Percentiles rank a stretch among this genome's conserved stretches.
Conservation (phyloP, 2,797 vertebrate species). For the Muscicapa comitata region DNA sequence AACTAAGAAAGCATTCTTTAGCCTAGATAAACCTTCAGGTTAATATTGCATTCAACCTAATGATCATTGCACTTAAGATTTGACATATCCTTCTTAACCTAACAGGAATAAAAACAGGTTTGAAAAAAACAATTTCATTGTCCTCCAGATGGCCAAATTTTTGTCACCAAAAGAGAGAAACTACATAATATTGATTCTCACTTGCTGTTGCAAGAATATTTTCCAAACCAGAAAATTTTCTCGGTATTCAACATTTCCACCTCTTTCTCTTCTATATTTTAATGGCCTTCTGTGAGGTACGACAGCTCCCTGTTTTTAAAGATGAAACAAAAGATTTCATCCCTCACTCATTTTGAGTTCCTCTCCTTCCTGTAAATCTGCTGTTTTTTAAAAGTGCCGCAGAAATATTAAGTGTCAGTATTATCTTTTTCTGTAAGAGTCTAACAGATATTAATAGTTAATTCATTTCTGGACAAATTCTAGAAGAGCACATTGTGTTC, state of each 20-base stretch:
- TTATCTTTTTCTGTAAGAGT: not conserved
- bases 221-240: conserved; percentile 9
- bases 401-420: not conserved
- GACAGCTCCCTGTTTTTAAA: not conserved
- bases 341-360: not conserved
- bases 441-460: not conserved
- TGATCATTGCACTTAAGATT: not conserved
- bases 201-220: conserved; percentile 7
- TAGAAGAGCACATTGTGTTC: not conserved
- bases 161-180: conserved; percentile 3
- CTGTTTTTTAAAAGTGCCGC: not conserved
- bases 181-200: conserved; percentile 5
- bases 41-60: not conserved
- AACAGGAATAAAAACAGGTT: not conserved
- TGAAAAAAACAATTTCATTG: not conserved
- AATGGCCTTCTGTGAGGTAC: not conserved
- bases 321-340: not conserved
- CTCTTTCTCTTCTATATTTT: not conserved
- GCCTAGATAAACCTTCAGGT: not conserved
- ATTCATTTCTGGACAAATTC: not conserved
- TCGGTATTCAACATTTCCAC: not conserved
- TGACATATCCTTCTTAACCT: not conserved
- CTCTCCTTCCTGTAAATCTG: not conserved
- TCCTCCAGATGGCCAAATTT: not conserved
- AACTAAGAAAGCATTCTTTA: not conserved